A percentile compares a stretch with the other conserved stretches of the same genome.
These are phyloP conservation scores for Gambusia holbrooki DNA, from an alignment of 2,113 vertebrate genomes.

Conservation along the genomic window DNA sequence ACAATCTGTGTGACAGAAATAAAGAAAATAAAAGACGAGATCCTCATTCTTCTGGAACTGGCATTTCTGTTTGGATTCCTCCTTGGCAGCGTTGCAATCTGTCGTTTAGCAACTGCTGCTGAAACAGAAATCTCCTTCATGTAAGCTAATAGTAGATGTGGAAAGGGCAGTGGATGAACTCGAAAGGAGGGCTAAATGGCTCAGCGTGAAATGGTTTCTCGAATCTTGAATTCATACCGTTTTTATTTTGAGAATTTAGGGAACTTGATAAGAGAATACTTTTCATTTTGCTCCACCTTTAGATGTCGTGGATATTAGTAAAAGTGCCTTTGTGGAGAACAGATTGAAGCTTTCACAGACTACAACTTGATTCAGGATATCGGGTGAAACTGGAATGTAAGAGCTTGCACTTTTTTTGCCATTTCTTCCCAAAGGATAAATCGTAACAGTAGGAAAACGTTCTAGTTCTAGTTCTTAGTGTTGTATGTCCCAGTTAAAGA, in stretches of 20 bases:
- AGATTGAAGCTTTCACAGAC: not conserved
- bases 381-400: not conserved
- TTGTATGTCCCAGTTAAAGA: not conserved
- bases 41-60: slow-evolving; percentile 37
- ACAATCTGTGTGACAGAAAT: slow-evolving; percentile 66
- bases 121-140: slow-evolving; percentile 9
- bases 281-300: not conserved
- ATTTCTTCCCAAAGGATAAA: not conserved
- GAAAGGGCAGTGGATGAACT: slow-evolving; percentile 2
- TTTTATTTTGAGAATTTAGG: not conserved
- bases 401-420: not conserved
- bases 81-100: slow-evolving; percentile 11
- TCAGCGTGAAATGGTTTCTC: not conserved
- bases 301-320: not conserved
- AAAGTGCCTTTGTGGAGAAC: not conserved
- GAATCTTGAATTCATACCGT: not conserved
- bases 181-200: not conserved
- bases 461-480: not conserved
- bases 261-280: not conserved
- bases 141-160: not conserved
- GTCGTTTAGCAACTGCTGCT: not conserved
- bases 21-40: slow-evolving; percentile 35
- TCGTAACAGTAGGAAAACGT: not conserved
- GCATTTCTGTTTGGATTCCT: slow-evolving; percentile 35
- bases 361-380: not conserved